Evolutionary conservation across 2,888 invertebrate genomes (phyloP).

Genomic region (Scaptomyza parva): DNA sequence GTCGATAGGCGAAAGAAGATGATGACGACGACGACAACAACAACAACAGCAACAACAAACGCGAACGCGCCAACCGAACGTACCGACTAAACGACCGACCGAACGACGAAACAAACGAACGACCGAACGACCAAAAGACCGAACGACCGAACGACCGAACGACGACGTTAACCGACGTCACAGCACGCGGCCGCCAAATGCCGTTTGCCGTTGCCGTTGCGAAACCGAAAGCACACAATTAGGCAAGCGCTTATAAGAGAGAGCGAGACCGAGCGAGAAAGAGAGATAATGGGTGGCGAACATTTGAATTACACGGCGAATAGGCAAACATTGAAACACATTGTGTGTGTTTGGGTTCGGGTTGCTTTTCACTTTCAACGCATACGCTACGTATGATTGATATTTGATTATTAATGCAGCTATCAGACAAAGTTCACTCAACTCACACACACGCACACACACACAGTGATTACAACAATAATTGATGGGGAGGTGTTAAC

Average conservation of each 20-base stretch:
- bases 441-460: constrained; percentile 19
- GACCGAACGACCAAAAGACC: constrained; percentile 7
- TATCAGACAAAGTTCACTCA: constrained; percentile 55
- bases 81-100: constrained; percentile 7
- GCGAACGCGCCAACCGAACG: constrained; percentile 9
- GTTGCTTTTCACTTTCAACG: constrained; percentile 65
- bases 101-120: neutral
- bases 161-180: constrained; percentile 21
- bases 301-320: neutral
- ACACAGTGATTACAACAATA: constrained; percentile 1
- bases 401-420: constrained; percentile 39
- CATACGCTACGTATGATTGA: constrained; percentile 51
- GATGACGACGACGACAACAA: constrained; percentile 33
- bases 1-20: constrained; percentile 44
- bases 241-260: constrained; percentile 2
- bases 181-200: constrained; percentile 36
- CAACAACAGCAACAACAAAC: too few relatives aligned
- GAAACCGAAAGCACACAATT: constrained; percentile 47
- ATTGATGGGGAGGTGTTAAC: neutral
- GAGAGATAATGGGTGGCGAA: neutral
- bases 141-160: constrained; percentile 6
- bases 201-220: too few relatives aligned
- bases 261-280: neutral
- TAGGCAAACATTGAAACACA: constrained; percentile 9
- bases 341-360: too few relatives aligned